Evolutionary conservation across 1,140 invertebrate species (phyloP), one percentile per base, ranked within the genome.

Genomic region (Megathymus violae): DNA sequence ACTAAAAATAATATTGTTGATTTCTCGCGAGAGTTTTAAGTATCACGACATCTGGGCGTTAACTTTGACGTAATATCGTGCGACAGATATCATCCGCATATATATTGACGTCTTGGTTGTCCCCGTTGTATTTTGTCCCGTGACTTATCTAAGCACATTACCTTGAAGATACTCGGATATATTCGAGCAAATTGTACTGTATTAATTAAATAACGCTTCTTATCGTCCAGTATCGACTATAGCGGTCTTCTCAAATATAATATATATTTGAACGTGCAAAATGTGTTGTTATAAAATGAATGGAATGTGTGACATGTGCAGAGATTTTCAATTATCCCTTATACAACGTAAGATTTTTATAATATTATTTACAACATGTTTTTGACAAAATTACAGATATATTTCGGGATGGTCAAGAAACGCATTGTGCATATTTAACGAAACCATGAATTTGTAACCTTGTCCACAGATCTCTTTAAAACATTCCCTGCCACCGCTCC

Each of bases 131-230:
- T 90, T 90, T 84, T 80, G 78, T 90, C 76, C 82, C 82, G 80
- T 72, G 71, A 79, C 83, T 86, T 88, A 90, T 88, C 85, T 86
- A 83, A 88, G 88, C 85, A 87, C 71, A 74, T 84, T 82, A 89
- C 87, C 84, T 88, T 85, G 84, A 87, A 84, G 84, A 79, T 82
- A 73, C 83, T 78, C 74, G 48, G 74, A 78, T 75, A 80, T 78
- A 80, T 75, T 74, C 62, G 60, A 66, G 68, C 79, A 58, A 67
- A 71, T 70, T 75, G 64, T 62, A 62, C 65, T 71, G 54, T 74
- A 77, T 82, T 73, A 81, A 73, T 76, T 65, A 67, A 73, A 72
- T 74, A 71, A 73, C 31, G 70, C 62, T 61, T 64, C 54, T 51
- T 71, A 68, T 69, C 64, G 34, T n/a, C n/a, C n/a, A 50, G 71